A percentile compares a stretch with the other conserved stretches of the same genome.
These are phyloP conservation scores for Trematomus loennbergii DNA, from an alignment of 2,113 vertebrate species.

Conservation along the genomic window DNA sequence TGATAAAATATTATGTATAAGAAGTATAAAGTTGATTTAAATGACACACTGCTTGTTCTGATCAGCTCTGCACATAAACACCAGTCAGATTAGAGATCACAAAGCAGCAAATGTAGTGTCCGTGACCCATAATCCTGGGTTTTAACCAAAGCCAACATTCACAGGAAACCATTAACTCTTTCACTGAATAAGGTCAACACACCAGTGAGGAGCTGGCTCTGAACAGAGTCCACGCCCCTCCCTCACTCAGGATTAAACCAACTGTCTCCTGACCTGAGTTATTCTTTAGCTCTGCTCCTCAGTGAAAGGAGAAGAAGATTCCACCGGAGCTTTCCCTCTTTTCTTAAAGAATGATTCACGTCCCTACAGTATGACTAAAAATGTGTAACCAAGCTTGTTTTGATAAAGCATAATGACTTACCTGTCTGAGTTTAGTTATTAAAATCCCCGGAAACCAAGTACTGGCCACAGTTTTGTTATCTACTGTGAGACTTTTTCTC, in stretches of 20 bases:
- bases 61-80: neutral
- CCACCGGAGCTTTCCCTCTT: neutral
- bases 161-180: conserved; percentile 3
- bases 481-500: neutral
- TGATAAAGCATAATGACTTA: conserved; percentile 36
- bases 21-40: too few species aligned
- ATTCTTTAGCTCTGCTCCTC: conserved; percentile 24
- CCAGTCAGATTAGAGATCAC: neutral
- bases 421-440: neutral
- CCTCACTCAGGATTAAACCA: neutral
- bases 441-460: neutral
- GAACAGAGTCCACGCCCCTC: neutral
- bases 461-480: neutral
- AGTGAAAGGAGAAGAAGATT: neutral
- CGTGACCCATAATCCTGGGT: neutral
- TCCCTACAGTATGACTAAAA: neutral
- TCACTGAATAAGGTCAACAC: neutral
- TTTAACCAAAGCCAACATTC: neutral
- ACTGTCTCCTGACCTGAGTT: conserved; percentile 19
- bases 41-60: too few species aligned
- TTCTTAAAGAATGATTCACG: conserved; percentile 30
- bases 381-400: conserved; percentile 10
- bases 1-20: too few species aligned
- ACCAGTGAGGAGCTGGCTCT: neutral
- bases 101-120: neutral